Evolutionary conservation across 1,140 invertebrate species (phyloP).

Genomic region (Macrocentrus cingulum): DNA sequence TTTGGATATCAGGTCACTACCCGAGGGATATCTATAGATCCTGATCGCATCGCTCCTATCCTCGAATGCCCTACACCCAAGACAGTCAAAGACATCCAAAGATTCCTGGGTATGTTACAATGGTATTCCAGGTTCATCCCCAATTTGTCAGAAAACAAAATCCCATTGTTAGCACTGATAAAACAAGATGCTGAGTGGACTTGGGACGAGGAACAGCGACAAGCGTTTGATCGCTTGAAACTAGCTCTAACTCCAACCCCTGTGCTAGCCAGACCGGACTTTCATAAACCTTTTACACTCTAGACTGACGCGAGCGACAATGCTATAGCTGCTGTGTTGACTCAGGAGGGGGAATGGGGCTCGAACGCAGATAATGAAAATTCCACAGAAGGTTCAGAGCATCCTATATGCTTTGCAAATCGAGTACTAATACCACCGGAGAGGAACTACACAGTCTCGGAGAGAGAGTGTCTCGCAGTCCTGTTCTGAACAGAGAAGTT

Average conservation of each 20-base stretch:
- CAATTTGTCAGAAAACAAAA: conserved; percentile 39
- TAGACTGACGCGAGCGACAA: conserved; percentile 32
- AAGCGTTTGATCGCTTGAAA: conserved; percentile 20
- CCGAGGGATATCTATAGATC: neutral
- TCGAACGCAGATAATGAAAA: neutral
- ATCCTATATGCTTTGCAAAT: conserved; percentile 9
- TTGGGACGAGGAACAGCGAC: conserved; percentile 29
- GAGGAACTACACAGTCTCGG: conserved; percentile 8
- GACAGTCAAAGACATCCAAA: conserved; percentile 6
- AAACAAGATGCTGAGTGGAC: conserved; percentile 38
- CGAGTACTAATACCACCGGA: conserved; percentile 2
- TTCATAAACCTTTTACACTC: conserved; percentile 25
- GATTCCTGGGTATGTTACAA: conserved; percentile 6
- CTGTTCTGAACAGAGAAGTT: conserved; percentile 9
- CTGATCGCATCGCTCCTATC: conserved; percentile 8
- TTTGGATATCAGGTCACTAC: conserved; percentile 22
- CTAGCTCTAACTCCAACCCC: conserved; percentile 26
- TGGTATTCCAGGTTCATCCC: conserved; percentile 38
- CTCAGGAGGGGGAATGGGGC: conserved; percentile 24
- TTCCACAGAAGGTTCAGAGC: neutral
- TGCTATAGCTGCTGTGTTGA: conserved; percentile 34
- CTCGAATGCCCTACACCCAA: neutral
- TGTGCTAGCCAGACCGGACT: conserved; percentile 28
- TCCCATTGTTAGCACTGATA: conserved; percentile 38
- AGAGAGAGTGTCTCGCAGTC: conserved; percentile 10